Base-by-base conservation (phyloP, 2,888 invertebrate species). In the Drosophila stalkeri region DNA sequence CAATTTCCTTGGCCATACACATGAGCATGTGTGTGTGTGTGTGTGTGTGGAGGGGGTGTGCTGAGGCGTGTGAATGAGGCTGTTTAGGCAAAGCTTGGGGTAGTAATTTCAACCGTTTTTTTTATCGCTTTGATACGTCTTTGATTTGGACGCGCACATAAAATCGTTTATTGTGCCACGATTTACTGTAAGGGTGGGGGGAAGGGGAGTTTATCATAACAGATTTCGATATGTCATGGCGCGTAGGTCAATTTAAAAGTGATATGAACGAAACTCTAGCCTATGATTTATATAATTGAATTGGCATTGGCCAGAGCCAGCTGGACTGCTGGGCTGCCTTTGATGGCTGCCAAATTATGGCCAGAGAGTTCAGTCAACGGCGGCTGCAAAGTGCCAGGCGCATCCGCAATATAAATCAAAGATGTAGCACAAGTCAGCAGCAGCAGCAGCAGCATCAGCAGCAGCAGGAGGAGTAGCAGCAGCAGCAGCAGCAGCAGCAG, bases 341-440 rank as follows among this genome's bases (percentile, higher is more conserved):
- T 71, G 33, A 44, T 63, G 62, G 33, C 69, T 59, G 73, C 64
- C 68, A 54, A 54, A 78, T 76, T 82, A 69, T 88, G 72, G 35
- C 57, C n/a, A 68, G 31, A 16, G 37, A 16, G 37, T 37, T 16
- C 16, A 37, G 59, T 55, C 70, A 55, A 64, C 63, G 60, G 65
- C 81, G 81, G 77, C 77, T 80, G 71, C 76, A 64, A 71, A 73
- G 70, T 72, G 87, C 82, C 90, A 84, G 77, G 77, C 81, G 85
- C 78, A 91, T 91, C 91, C 91, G 91, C 91, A 91, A 85, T 89
- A 91, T 91, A 91, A 91, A 91, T 91, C 91, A 91, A 75, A 75
- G 44, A 27, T 64, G 47, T 49, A 46, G 60, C 51, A 61, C 63
- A 44, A 64, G 35, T n/a, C 27, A 31, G 31, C 46, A 16, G 27